These are phyloP conservation scores for Trilocha varians DNA, from an alignment of 2,888 invertebrate genomes.

Conservation along the genomic window DNA sequence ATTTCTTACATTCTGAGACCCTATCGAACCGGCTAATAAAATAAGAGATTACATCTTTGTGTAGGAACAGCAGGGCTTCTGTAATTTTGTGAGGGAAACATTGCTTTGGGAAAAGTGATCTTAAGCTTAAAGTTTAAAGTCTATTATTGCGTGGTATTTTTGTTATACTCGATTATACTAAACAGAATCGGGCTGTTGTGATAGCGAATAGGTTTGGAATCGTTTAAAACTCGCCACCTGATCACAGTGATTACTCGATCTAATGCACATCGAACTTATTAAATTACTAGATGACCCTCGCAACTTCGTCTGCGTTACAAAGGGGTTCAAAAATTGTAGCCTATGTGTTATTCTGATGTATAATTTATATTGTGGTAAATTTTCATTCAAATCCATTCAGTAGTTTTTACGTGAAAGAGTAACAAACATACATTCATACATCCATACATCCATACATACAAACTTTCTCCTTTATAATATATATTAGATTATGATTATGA, in stretches of 20 bases:
- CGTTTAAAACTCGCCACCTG: conserved; percentile 47
- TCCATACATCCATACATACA: no score
- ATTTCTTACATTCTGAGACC: conserved; percentile 21
- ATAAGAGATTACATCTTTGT: conserved; percentile 68
- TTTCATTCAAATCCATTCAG: no score
- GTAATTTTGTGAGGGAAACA: conserved; percentile 45
- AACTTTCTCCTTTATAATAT: no score
- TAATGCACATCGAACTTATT: conserved; percentile 15
- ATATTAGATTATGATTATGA: conserved; percentile 7
- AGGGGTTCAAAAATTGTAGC: no score
- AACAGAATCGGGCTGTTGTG: conserved; percentile 48
- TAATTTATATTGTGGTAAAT: no score
- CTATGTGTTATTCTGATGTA: no score
- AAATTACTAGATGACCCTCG: no score
- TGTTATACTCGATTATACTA: conserved; percentile 33
- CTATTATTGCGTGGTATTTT: conserved; percentile 16
- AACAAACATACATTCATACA: no score
- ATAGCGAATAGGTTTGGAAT: conserved; percentile 53
- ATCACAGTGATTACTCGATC: conserved; percentile 29
- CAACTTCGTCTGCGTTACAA: no score
- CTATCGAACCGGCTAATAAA: conserved; percentile 63
- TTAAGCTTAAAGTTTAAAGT: conserved; percentile 17
- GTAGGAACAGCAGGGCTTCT: conserved; percentile 63
- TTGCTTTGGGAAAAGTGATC: conserved; percentile 20
- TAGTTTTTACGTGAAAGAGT: no score